Evolutionary conservation across 1,140 invertebrate species (phyloP).

Genomic region (Galleria mellonella): DNA sequence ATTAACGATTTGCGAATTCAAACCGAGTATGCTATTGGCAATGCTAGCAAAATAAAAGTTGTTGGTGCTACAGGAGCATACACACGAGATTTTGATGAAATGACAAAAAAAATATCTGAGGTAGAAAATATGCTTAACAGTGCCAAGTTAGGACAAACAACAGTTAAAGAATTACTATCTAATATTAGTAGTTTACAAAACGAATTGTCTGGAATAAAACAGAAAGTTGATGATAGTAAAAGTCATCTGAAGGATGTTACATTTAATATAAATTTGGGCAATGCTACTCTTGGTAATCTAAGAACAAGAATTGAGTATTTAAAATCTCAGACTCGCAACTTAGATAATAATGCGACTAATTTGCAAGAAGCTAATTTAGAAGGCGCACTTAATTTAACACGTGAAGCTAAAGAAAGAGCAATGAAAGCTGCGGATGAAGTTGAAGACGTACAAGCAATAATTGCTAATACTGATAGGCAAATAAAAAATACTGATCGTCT

Average conservation of each 20-base stretch:
- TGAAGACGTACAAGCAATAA: slow-evolving; percentile 75
- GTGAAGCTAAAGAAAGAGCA: slow-evolving; percentile 83
- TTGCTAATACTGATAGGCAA: slow-evolving; percentile 86
- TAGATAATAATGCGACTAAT: slow-evolving; percentile 91
- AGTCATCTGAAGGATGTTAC: slow-evolving; percentile 84
- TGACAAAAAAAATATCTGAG: slow-evolving; percentile 89
- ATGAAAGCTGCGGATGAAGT: slow-evolving; percentile 81
- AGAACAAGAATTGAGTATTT: slow-evolving; percentile 83
- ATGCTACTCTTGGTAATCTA: slow-evolving; percentile 84
- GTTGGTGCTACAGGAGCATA: slow-evolving; percentile 96
- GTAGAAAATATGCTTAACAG: slow-evolving; percentile 86
- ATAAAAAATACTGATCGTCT: slow-evolving; percentile 88
- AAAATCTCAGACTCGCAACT: slow-evolving; percentile 81
- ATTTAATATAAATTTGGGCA: slow-evolving; percentile 85
- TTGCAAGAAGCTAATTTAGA: slow-evolving; percentile 96
- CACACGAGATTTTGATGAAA: slow-evolving; percentile 92
- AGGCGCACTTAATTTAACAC: slow-evolving; percentile 93
- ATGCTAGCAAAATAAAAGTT: slow-evolving; percentile 93
- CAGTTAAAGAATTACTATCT: slow-evolving; percentile 79
- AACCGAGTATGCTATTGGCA: slow-evolving; percentile 84
- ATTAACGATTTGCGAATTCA: slow-evolving; percentile 82
- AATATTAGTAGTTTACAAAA: slow-evolving; percentile 67
- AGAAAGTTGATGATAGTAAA: slow-evolving; percentile 71
- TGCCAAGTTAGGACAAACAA: slow-evolving; percentile 82
- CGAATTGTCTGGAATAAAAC: slow-evolving; percentile 61